phyloP scores from a whole-genome alignment of 2,113 vertebrate genomes.

The Alces alces region DNA sequence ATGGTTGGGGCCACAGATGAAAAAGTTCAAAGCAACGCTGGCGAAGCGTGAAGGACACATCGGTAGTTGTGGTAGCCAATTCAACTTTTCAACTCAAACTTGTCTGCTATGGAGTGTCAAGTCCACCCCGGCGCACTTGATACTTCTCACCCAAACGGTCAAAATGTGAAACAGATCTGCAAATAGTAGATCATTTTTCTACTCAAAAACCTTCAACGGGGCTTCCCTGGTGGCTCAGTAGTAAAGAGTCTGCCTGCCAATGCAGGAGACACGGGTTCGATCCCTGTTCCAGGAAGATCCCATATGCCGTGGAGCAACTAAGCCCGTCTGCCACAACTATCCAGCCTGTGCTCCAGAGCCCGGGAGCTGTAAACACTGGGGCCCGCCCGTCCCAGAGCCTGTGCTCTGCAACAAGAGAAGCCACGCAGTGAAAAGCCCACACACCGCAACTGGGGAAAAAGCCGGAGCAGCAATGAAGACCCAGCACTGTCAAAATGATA shows the following conservation, averaged over 20 bases:
- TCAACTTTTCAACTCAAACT: background rate
- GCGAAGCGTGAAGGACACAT: background rate
- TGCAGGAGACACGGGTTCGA: background rate
- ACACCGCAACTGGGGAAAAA: background rate
- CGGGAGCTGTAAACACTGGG: background rate
- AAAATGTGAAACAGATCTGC: background rate
- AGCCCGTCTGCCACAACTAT: fast-evolving
- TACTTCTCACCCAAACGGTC: background rate
- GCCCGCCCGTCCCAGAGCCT: background rate
- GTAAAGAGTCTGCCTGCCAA: background rate
- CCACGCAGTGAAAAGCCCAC: background rate
- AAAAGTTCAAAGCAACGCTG: background rate
- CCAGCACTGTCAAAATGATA: background rate
- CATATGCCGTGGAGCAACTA: background rate
- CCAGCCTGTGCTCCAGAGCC: background rate
- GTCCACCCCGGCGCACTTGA: background rate
- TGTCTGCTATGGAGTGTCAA: background rate
- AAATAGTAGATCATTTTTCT: background rate
- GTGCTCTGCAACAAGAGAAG: background rate
- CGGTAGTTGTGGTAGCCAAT: fast-evolving
- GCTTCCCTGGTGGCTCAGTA: background rate
- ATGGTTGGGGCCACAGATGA: background rate
- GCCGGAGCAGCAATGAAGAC: background rate
- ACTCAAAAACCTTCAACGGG: background rate
- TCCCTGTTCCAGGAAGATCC: background rate